Percentiles rank a stretch among this genome's conserved stretches.
These are phyloP conservation scores for Macrobrachium nipponense DNA, from an alignment of 1,140 invertebrate species.

Conservation along the genomic window DNA sequence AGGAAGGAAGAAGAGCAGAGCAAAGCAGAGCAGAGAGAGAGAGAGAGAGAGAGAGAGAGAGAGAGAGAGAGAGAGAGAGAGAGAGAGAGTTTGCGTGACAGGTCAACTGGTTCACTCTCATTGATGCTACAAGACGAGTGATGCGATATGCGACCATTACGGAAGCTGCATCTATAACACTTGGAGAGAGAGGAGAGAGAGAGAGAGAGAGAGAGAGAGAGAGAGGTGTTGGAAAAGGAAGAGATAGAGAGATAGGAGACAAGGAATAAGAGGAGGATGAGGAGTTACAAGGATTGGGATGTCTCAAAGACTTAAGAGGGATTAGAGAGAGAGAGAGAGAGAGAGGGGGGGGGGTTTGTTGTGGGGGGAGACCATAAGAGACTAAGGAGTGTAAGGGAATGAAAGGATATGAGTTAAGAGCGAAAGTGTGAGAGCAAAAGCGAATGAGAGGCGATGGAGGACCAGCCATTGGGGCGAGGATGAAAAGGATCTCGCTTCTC, in stretches of 20 bases:
- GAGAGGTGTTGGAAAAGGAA: neutral
- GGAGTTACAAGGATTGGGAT: too few relatives aligned
- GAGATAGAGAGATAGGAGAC: neutral
- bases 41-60: neutral
- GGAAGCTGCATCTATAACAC: neutral
- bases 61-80: conserved; percentile 2
- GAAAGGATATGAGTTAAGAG: neutral
- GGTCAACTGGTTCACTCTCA: neutral
- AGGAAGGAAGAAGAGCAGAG: too few relatives aligned
- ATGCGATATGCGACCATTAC: too few relatives aligned
- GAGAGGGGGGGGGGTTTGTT: neutral
- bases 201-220: neutral
- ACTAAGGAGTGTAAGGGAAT: neutral
- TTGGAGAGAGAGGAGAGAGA: neutral
- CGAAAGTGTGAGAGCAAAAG: neutral
- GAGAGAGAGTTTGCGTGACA: neutral
- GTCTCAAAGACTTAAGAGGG: too few relatives aligned
- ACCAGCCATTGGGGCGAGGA: neutral
- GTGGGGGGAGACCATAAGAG: conserved; percentile 6
- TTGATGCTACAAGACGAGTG: too few relatives aligned
- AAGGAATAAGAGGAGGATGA: neutral
- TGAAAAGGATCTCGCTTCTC: neutral
- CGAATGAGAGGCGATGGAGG: neutral
- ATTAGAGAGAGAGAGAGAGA: conserved; percentile 27
- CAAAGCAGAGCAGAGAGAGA: neutral